Evolutionary conservation across 2,888 invertebrate genomes (phyloP).

Genomic region (Drosophila vallismaia): DNA sequence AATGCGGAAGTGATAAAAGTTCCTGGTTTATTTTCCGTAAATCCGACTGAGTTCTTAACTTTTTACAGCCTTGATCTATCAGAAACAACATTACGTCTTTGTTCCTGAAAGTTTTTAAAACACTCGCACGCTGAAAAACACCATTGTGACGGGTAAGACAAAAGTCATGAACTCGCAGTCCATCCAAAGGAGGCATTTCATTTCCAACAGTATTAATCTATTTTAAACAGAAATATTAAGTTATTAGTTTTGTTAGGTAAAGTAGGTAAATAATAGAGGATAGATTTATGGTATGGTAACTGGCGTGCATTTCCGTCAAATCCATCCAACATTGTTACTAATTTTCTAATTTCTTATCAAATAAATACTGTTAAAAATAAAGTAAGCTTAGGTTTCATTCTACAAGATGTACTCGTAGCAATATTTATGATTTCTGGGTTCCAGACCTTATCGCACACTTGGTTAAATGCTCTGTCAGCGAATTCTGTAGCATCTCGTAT

Average conservation of each 20-base stretch:
- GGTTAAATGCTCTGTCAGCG: conserved; percentile 34
- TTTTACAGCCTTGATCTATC: conserved; percentile 40
- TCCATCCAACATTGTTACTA: too few relatives aligned
- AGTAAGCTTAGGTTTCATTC: too few relatives aligned
- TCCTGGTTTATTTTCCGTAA: conserved; percentile 40
- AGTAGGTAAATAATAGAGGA: too few relatives aligned
- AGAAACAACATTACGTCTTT: conserved; percentile 17
- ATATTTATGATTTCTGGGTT: too few relatives aligned
- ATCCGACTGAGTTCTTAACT: not conserved
- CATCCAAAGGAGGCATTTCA: conserved; percentile 11
- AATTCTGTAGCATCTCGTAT: conserved; percentile 42
- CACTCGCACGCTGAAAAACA: conserved; percentile 27
- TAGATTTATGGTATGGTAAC: too few relatives aligned
- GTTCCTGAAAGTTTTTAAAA: not conserved
- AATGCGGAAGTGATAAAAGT: conserved; percentile 40
- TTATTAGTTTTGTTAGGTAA: too few relatives aligned
- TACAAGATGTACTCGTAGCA: too few relatives aligned
- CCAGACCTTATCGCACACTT: conserved; percentile 44
- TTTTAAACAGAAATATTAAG: not conserved
- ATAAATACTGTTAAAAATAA: too few relatives aligned
- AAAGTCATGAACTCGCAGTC: not conserved
- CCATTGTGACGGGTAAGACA: conserved; percentile 36
- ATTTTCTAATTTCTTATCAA: too few relatives aligned
- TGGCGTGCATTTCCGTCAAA: too few relatives aligned
- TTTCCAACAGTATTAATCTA: conserved; percentile 39